A percentile compares a stretch with the other conserved stretches of the same genome.
phyloP scores from a whole-genome alignment of 2,888 invertebrate species.

The Spodoptera littoralis region DNA sequence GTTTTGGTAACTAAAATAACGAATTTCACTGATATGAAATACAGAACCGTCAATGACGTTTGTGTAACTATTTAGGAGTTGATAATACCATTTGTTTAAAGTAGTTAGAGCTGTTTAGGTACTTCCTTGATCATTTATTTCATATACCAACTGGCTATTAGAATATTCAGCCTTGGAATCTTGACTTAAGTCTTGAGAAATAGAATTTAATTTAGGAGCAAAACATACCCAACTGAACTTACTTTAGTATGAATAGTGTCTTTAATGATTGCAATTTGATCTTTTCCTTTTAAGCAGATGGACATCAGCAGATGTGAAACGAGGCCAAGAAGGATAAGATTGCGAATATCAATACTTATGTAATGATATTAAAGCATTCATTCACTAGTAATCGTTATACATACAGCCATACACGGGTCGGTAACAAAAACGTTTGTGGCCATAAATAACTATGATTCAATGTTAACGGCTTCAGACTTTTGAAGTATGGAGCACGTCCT shows the following conservation, averaged over 20 bases:
- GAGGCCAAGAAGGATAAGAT: slow-evolving; percentile 61
- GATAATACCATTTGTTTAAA: too few species aligned
- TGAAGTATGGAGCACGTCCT: slow-evolving; percentile 46
- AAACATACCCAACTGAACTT: not conserved
- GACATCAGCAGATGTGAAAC: slow-evolving; percentile 57
- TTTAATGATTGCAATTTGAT: slow-evolving; percentile 27
- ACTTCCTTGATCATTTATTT: too few species aligned
- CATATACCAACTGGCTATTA: too few species aligned
- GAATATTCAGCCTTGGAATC: too few species aligned
- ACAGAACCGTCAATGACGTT: not conserved
- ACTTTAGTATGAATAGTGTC: slow-evolving; percentile 3
- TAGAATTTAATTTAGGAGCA: too few species aligned
- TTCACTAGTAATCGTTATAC: slow-evolving; percentile 75
- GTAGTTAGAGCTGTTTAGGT: too few species aligned
- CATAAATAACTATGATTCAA: slow-evolving; percentile 86
- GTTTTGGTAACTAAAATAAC: slow-evolving; percentile 46
- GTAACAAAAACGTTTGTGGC: slow-evolving; percentile 76
- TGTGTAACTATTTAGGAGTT: too few species aligned
- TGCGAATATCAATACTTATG: slow-evolving; percentile 63
- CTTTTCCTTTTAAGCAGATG: slow-evolving; percentile 21
- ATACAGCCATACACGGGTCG: slow-evolving; percentile 69
- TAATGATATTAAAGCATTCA: slow-evolving; percentile 73
- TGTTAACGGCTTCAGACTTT: slow-evolving; percentile 74
- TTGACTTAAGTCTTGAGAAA: too few species aligned
- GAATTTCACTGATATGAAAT: slow-evolving; percentile 36